Evolutionary conservation across 2,888 invertebrate species (phyloP).

Genomic region (Azorinus chamasolen): DNA sequence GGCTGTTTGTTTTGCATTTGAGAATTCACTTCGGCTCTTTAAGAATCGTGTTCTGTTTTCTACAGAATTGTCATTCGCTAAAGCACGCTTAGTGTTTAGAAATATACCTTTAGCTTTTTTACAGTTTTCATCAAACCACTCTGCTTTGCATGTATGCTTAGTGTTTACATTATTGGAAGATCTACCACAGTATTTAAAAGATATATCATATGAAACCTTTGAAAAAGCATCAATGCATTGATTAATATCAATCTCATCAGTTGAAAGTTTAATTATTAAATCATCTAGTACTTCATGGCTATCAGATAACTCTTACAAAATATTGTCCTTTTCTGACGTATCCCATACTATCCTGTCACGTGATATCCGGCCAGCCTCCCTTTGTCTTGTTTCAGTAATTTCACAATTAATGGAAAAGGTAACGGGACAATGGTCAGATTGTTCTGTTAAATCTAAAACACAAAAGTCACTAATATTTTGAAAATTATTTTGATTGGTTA

Average conservation of each 20-base stretch:
- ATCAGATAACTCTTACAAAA: not conserved
- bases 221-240: constrained; percentile 9
- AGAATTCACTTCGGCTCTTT: too few relatives aligned
- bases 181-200: constrained; percentile 22
- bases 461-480: not conserved
- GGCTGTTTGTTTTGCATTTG: too few relatives aligned
- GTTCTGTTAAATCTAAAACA: constrained; percentile 15
- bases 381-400: not conserved
- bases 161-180: not conserved
- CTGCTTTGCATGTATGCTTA: too few relatives aligned
- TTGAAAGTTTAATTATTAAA: not conserved
- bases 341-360: not conserved
- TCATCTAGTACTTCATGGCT: constrained; percentile 3
- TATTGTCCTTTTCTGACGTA: not conserved
- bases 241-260: constrained; percentile 6
- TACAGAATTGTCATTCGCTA: too few relatives aligned
- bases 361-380: not conserved
- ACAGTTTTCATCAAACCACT: too few relatives aligned
- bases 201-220: constrained; percentile 13
- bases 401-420: not conserved
- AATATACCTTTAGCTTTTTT: too few relatives aligned
- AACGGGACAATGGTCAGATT: constrained; percentile 23
- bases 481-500: too few relatives aligned
- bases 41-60: too few relatives aligned
- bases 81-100: too few relatives aligned